These are phyloP conservation scores for Aldrovandia affinis DNA, from an alignment of 2,797 vertebrate genomes.

Conservation along the genomic window DNA sequence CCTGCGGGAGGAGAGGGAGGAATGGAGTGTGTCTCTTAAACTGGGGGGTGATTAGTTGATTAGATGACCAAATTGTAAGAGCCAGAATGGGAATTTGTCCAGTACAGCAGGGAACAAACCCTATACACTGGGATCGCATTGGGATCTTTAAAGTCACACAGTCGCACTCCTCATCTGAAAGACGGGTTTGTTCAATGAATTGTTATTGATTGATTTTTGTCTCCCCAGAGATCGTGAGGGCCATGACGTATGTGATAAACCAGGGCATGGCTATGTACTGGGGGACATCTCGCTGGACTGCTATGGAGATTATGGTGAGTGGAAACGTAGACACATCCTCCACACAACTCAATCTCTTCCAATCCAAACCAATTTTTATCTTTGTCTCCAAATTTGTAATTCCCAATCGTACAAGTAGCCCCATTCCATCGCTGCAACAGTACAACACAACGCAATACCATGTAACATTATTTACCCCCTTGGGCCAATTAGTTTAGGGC, in stretches of 20 bases:
- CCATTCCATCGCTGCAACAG: neutral
- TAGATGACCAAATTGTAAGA: no score
- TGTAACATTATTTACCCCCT: no score
- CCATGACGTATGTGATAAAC: conserved; percentile 97
- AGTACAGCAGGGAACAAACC: no score
- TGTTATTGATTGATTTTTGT: conserved; percentile 34
- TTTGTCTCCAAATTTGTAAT: neutral
- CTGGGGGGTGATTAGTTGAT: no score
- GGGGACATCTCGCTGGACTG: conserved; percentile 97
- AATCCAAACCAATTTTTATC: neutral
- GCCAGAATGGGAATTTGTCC: no score
- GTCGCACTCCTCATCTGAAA: neutral
- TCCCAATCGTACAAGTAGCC: neutral
- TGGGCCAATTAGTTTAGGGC: no score
- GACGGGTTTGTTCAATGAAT: neutral
- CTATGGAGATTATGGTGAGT: conserved; percentile 98
- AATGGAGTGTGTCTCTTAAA: no score
- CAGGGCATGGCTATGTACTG: conserved; percentile 99
- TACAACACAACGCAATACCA: no score
- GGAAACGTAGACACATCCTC: neutral
- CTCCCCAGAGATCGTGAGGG: conserved; percentile 89
- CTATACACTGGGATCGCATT: no score
- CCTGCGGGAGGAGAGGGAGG: no score
- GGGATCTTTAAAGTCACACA: neutral
- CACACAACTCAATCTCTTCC: no score